These are phyloP conservation scores for Theonella swinhoei DNA, from an alignment of 37 sponge, comb jelly and placozoan genomes.

Conservation along the genomic window DNA sequence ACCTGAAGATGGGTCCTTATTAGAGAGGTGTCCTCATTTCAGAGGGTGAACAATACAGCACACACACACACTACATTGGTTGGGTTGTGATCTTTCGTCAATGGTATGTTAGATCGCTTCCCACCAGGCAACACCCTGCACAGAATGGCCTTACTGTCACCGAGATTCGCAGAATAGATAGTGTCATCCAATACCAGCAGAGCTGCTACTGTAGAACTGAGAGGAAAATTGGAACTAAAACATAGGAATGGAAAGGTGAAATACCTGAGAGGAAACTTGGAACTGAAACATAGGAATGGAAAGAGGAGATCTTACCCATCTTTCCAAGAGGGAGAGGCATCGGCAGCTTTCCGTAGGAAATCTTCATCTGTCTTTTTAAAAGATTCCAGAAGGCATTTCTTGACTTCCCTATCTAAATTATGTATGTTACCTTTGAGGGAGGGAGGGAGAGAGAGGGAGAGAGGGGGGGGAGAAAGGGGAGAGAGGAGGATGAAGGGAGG, in stretches of 20 bases:
- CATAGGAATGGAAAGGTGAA: not conserved
- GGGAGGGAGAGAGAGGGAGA: not conserved
- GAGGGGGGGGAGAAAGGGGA: not conserved
- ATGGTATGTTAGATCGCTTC: slow-evolving; percentile 19
- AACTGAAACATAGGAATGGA: not conserved
- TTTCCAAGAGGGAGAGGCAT: slow-evolving; percentile 79
- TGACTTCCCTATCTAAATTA: slow-evolving; percentile 75
- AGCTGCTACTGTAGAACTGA: slow-evolving; percentile 69
- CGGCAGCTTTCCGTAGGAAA: slow-evolving; percentile 75
- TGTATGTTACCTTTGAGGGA: slow-evolving; percentile 45
- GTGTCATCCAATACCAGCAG: slow-evolving; percentile 70
- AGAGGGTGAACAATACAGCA: too few species aligned
- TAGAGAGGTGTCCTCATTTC: too few species aligned
- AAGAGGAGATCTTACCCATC: slow-evolving; percentile 14
- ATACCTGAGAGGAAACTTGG: not conserved
- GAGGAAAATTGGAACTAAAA: not conserved
- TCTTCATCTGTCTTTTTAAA: slow-evolving; percentile 84
- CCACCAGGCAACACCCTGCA: slow-evolving; percentile 33
- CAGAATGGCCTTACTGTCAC: slow-evolving; percentile 85
- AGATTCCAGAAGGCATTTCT: slow-evolving; percentile 76
- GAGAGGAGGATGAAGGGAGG: not conserved
- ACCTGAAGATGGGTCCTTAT: too few species aligned
- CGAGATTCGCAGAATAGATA: slow-evolving; percentile 80
- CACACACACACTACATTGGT: slow-evolving; percentile 55
- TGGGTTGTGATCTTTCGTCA: slow-evolving; percentile 84